phyloP scores from a whole-genome alignment of 2,888 invertebrate genomes.

The Noctua janthina region DNA sequence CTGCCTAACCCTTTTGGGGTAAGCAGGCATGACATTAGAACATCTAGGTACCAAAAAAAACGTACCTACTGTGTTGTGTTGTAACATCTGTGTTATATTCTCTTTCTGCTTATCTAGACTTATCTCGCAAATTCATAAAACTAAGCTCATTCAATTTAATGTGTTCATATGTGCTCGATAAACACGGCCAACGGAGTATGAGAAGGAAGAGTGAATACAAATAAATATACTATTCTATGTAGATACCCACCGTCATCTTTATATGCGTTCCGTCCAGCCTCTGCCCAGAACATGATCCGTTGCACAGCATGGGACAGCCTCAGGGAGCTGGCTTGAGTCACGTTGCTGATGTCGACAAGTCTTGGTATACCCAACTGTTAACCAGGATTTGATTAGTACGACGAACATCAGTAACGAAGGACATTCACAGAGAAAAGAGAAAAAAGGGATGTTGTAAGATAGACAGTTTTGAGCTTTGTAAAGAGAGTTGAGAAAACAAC shows the following conservation, averaged over 20 bases:
- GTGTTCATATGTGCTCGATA: not conserved
- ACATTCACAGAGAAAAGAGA: not conserved
- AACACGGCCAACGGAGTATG: not conserved
- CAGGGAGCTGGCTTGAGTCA: constrained; percentile 66
- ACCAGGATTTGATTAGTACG: constrained; percentile 9
- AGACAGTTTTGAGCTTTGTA: not conserved
- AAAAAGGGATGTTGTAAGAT: not conserved
- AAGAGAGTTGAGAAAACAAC: too few relatives aligned
- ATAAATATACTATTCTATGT: not conserved
- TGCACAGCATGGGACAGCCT: constrained; percentile 84
- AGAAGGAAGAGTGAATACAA: not conserved
- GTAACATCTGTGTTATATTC: not conserved
- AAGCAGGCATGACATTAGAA: not conserved
- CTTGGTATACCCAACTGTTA: constrained; percentile 82
- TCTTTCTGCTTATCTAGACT: not conserved
- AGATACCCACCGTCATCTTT: constrained; percentile 85
- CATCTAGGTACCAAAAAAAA: not conserved
- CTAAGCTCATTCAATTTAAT: constrained; percentile 14
- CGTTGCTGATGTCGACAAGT: constrained; percentile 70
- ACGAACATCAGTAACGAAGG: not conserved
- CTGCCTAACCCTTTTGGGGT: not conserved
- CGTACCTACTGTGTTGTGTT: too few relatives aligned
- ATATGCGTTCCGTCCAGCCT: constrained; percentile 86
- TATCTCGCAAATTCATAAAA: constrained; percentile 7
- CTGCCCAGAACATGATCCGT: constrained; percentile 88